Conservation (phyloP, 2,888 invertebrate genomes). For the Dione juno region DNA sequence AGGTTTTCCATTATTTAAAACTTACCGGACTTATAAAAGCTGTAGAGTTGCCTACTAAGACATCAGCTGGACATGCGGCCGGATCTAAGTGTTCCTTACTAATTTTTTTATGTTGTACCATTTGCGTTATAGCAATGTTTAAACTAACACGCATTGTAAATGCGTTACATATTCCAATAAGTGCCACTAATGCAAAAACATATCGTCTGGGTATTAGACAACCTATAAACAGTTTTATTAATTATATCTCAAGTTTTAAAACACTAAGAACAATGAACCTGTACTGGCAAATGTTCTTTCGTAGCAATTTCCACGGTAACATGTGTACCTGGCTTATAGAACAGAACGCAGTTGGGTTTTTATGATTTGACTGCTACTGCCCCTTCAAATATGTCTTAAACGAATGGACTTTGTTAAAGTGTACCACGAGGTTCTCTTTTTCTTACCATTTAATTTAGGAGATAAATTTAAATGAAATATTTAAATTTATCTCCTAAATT, state of each 20-base stretch:
- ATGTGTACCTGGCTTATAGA: too few relatives aligned
- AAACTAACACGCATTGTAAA: slow-evolving; percentile 89
- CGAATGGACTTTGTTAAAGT: too few relatives aligned
- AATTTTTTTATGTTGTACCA: slow-evolving; percentile 80
- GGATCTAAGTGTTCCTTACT: slow-evolving; percentile 61
- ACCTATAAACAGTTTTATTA: slow-evolving; percentile 31
- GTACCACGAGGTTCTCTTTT: too few relatives aligned
- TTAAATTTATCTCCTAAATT: too few relatives aligned
- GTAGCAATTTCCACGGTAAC: neutral
- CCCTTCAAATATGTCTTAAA: too few relatives aligned
- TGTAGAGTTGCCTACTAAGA: slow-evolving; percentile 26
- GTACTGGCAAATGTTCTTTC: neutral
- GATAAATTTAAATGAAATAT: too few relatives aligned
- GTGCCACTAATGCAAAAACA: slow-evolving; percentile 88
- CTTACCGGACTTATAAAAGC: slow-evolving; percentile 38
- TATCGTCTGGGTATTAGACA: slow-evolving; percentile 85
- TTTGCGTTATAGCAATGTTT: slow-evolving; percentile 87
- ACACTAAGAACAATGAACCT: too few relatives aligned
- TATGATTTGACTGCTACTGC: neutral
- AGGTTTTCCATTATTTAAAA: neutral
- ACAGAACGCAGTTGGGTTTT: too few relatives aligned
- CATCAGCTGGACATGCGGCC: slow-evolving; percentile 69
- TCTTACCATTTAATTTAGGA: too few relatives aligned
- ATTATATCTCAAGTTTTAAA: neutral
- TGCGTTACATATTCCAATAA: slow-evolving; percentile 87